phyloP scores from a whole-genome alignment of 1,140 invertebrate species.

The Matsumurasca onukii region DNA sequence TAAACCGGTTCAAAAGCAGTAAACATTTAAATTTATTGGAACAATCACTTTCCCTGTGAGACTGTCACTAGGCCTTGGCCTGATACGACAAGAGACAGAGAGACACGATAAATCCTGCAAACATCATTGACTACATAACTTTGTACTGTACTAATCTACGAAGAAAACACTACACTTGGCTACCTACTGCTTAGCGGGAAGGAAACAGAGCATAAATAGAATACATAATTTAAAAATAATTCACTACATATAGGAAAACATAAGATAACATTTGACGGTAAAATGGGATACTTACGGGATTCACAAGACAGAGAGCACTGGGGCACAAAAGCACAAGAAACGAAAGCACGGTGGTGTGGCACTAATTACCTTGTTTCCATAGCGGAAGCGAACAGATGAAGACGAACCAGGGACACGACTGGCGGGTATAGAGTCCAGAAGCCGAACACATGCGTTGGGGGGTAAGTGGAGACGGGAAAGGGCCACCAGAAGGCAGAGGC shows the following conservation, averaged over 20 bases:
- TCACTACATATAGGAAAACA: background rate
- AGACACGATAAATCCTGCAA: too few relatives aligned
- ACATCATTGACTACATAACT: too few relatives aligned
- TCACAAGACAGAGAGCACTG: background rate
- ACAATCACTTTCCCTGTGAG: too few relatives aligned
- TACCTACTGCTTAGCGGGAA: background rate
- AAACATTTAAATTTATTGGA: too few relatives aligned
- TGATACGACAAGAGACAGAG: too few relatives aligned
- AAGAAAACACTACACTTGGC: background rate
- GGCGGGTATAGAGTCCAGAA: conserved; percentile 23
- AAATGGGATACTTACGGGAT: conserved; percentile 9
- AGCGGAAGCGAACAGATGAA: conserved; percentile 27
- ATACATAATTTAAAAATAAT: background rate
- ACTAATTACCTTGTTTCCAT: conserved; percentile 28
- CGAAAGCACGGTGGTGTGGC: conserved; percentile 13
- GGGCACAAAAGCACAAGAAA: conserved; percentile 17
- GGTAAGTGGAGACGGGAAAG: too few relatives aligned
- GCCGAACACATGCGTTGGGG: conserved; percentile 25
- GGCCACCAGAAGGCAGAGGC: conserved; percentile 24
- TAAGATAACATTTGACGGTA: background rate
- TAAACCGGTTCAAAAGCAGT: too few relatives aligned
- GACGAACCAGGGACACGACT: conserved; percentile 24
- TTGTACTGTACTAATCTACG: too few relatives aligned
- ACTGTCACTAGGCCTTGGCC: too few relatives aligned
- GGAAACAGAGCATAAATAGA: background rate